Conservation (phyloP, 2,113 vertebrate species). For the Alouatta palliata region DNA sequence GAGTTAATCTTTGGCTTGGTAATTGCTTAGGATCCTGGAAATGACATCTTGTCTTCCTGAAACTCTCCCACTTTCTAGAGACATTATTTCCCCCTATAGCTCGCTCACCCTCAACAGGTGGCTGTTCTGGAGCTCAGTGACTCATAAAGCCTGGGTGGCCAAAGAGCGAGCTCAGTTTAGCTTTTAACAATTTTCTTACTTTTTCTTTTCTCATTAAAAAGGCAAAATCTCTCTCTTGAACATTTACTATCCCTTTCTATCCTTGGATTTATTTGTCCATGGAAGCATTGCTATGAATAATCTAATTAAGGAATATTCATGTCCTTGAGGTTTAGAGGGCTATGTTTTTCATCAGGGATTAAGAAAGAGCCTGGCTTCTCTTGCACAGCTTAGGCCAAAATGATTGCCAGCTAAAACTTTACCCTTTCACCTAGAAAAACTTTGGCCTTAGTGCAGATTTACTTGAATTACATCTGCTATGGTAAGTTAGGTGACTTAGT, state of each 20-base stretch:
- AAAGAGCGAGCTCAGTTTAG: not conserved
- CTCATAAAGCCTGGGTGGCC: not conserved
- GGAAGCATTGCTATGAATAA: not conserved
- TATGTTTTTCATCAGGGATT: conserved; percentile 16
- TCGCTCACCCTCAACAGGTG: not conserved
- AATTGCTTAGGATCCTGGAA: not conserved
- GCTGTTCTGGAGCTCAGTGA: not conserved
- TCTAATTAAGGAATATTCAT: conserved; percentile 24
- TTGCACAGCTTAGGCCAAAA: conserved; percentile 34
- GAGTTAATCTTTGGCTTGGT: not conserved
- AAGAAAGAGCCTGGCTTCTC: not conserved
- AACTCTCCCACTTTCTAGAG: conserved; percentile 3
- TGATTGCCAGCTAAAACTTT: not conserved
- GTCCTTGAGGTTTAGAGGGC: not conserved
- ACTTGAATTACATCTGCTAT: not conserved
- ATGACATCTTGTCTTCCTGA: conserved; percentile 1
- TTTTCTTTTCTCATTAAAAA: not conserved
- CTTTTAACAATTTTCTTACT: not conserved
- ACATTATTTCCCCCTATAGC: not conserved
- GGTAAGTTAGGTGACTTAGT: conserved; percentile 1
- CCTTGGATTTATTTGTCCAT: not conserved
- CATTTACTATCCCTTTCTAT: not conserved
- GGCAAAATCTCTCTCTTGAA: not conserved
- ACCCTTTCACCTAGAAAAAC: not conserved
- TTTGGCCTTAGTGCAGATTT: not conserved